Base-by-base conservation (phyloP, 2,888 invertebrate species). In the Sicus ferrugineus region DNA sequence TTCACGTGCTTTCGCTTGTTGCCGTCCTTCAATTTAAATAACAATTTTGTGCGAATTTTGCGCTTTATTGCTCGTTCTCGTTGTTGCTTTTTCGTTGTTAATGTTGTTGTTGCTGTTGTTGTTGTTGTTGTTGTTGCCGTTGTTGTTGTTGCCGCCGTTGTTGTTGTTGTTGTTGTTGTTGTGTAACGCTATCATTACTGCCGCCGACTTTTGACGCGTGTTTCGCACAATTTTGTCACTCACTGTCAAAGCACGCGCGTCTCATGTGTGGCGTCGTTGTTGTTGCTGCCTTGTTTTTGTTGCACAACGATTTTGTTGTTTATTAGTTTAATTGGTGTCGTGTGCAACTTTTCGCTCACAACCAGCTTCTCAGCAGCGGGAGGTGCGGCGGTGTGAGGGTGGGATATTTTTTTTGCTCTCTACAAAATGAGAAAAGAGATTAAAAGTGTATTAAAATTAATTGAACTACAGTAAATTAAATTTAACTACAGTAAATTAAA, bases 261-360 rank as follows among this genome's bases (percentile, higher is more conserved):
- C 65, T 30, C 31, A 52, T 16, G 34, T 70, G 28, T 46, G 28
- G 16, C 30, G 6, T 54, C 34, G 26, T 26, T 56, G 54, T 21
- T 66, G 42, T 23, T 42, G 50, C 30, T 34, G 23, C 59, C 34
- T 66, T 58, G 54, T 26, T 50, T 31, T 46, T 59, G 48, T 62
- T 34, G 50, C 48, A 34, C 26, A 50, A 50, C 50, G 59, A 31
- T 72, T 71, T 73, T 75, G 72, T 74, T 82, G 80, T 80, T 81
- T 79, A 81, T 80, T 83, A 81, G 79, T 81, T 79, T 82, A 82
- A 82, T 83, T 81, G 82, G 79, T 77, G 79, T 79, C 81, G 78
- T 82, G 79, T 78, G 73, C 64, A 34, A 30, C 11, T 28, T 21
- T 50, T 30, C 21, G 54, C 28, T 2, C 54, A 28, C 26, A 9